Evolutionary conservation across 2,888 invertebrate genomes (phyloP).

Genomic region (Quadroppia sp.): DNA sequence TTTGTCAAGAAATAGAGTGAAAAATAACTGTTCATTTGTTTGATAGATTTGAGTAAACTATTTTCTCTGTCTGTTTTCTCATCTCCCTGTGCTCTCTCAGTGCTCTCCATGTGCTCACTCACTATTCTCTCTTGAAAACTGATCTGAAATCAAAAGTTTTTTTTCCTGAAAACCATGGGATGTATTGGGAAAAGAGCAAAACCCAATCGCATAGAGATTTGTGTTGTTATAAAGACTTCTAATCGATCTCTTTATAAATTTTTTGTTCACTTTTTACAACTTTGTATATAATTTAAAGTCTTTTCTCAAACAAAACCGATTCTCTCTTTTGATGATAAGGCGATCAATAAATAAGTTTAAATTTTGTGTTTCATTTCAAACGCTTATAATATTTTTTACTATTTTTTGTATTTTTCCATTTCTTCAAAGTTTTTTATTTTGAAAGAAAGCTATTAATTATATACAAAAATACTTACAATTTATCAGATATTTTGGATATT

Average conservation of each 20-base stretch:
- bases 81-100: not conserved
- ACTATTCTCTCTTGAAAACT: not conserved
- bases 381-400: not conserved
- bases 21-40: conserved; percentile 1
- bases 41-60: not conserved
- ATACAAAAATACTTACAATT: too few species aligned
- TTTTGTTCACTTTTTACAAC: not conserved
- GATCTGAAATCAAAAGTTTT: not conserved
- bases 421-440: not conserved
- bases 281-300: not conserved
- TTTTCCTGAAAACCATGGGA: not conserved
- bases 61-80: not conserved
- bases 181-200: not conserved
- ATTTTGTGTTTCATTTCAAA: not conserved
- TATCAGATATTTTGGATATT: too few species aligned
- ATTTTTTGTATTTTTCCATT: not conserved
- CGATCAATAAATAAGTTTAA: not conserved
- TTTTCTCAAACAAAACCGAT: not conserved
- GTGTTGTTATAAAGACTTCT: not conserved
- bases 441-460: too few species aligned
- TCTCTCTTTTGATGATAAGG: not conserved
- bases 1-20: not conserved
- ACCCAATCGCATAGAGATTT: not conserved
- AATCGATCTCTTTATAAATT: not conserved
- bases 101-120: too few species aligned